Base-by-base conservation (phyloP, 2,113 vertebrate species). In the Lycocorax pyrrhopterus region DNA sequence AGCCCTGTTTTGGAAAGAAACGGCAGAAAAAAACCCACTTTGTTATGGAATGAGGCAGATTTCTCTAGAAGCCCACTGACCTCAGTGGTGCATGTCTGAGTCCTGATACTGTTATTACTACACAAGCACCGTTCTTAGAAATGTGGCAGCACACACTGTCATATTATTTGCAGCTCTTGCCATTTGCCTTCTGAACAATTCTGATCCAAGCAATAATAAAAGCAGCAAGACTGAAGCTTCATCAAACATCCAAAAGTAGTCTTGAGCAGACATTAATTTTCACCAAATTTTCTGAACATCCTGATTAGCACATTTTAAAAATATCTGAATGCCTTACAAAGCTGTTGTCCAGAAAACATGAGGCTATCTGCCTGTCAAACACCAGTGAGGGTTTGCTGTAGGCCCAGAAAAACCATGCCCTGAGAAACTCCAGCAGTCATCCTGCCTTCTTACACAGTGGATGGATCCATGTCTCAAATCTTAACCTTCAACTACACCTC, bases 11-110 rank as follows among this genome's bases (percentile, higher is more conserved):
- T 12, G 22, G 49, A 72, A 76, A 73, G 9, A 74, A 53, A 33
- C 3, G 9, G 4, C 16, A 16, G 2, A 10, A 16, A 58, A 29
- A 5, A 4, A 6, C 13, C 3, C 6, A 13, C 32, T 86, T 56
- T 60, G 10, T 25, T 58, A 11, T 35, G 22, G 74, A 49, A n/a
- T 16, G 9, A 67, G 16, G 8, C 19, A 74, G 56, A 62, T 67
- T 89, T 87, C n/a, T 53, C 49, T 33, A 51, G 44, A 52, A 77
- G 26, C 35, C 32, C 35, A 43, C 0, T 82, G 47, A 39, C 21
- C 14, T 69, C 35, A 46, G 2, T 16, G 8, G 25, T 27, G n/a
- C 46, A 32, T 2, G 3, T 49, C 33, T 4, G 12, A 78, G 30
- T 9, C 35, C 39, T 1, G 3, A 3, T 29, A 27, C 8, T 41